Evolutionary conservation across 2,797 vertebrate species (phyloP).

Genomic region (Syngnathus acus): DNA sequence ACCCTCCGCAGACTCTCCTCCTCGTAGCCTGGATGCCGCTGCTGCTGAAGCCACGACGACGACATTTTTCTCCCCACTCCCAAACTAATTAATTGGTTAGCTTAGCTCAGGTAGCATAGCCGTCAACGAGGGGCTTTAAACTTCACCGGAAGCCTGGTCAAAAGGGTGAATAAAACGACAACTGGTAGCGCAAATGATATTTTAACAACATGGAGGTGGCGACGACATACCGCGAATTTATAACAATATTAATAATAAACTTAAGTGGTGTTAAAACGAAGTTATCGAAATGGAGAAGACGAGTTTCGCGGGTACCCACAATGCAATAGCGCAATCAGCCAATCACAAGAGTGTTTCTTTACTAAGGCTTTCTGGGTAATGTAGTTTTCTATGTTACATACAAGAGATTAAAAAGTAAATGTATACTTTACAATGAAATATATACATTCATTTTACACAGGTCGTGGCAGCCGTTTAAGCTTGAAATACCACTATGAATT

Average conservation of each 20-base stretch:
- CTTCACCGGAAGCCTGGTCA: neutral
- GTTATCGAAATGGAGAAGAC: neutral
- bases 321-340: conserved; percentile 8
- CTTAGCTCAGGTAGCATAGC: conserved; percentile 9
- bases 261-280: neutral
- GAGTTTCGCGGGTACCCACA: conserved; percentile 41
- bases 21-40: conserved; percentile 67
- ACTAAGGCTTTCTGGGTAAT: conserved; percentile 36
- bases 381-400: conserved; percentile 26
- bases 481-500: neutral
- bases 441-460: neutral
- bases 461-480: neutral
- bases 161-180: neutral
- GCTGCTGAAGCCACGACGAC: conserved; percentile 4
- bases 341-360: conserved; percentile 24
- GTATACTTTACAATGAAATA: too few species aligned
- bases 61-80: conserved; percentile 53
- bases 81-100: neutral
- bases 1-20: conserved; percentile 61
- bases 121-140: neutral
- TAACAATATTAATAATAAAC: neutral
- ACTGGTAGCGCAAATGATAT: fast-evolving
- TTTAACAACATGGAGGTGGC: fast-evolving
- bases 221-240: fast-evolving
- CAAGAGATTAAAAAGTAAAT: too few species aligned